phyloP scores from a whole-genome alignment of 2,113 vertebrate species.

The Microtus montanus region DNA sequence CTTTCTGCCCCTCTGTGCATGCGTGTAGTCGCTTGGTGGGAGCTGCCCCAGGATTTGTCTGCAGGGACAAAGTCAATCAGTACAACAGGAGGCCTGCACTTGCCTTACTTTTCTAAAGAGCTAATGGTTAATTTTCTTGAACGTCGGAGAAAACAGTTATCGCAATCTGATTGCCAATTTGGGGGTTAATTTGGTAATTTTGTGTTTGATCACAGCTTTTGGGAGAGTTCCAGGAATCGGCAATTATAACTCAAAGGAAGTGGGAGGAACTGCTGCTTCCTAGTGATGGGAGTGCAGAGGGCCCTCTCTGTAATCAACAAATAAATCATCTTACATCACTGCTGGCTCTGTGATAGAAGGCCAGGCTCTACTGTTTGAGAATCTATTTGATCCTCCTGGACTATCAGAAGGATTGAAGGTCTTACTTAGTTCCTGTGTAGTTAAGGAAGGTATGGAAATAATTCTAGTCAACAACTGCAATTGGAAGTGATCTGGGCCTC shows the following conservation, averaged over 20 bases:
- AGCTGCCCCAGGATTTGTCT: neutral
- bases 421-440: neutral
- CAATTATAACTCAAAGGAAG: neutral
- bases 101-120: neutral
- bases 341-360: neutral
- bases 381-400: neutral
- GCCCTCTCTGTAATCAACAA: neutral
- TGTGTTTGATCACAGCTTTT: conserved; percentile 43
- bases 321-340: neutral
- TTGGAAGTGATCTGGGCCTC: neutral
- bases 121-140: conserved; percentile 24
- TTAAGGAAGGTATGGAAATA: neutral
- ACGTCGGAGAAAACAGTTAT: neutral
- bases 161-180: conserved; percentile 40
- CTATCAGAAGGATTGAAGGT: neutral
- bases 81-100: neutral
- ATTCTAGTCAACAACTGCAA: neutral
- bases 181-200: conserved; percentile 61
- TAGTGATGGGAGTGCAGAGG: neutral
- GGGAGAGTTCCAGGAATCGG: conserved; percentile 7
- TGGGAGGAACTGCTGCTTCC: neutral
- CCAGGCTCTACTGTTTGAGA: neutral
- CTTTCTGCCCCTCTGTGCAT: conserved; percentile 25
- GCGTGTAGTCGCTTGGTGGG: neutral
- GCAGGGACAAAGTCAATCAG: neutral